Base-by-base conservation (phyloP, 1,140 invertebrate genomes). In the Lepidurus couesii region DNA sequence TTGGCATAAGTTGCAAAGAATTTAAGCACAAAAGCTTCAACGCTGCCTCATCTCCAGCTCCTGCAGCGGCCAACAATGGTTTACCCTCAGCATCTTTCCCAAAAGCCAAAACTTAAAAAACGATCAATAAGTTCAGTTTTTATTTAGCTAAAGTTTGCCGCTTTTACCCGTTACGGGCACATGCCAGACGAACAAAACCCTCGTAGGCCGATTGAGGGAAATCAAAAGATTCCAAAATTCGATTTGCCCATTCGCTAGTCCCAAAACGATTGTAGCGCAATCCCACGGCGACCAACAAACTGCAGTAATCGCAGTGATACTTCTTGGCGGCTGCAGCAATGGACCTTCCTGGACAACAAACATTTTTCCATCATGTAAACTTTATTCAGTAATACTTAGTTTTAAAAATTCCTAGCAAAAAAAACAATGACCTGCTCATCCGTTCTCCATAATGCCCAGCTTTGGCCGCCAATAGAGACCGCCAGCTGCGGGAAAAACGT, bases 271-370 rank as follows among this genome's bases (percentile, higher is more conserved):
- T 21, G 75, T 45, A 7, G 78, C 65, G 10, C 73, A 34, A n/a
- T 79, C 21, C 73, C 73, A 79, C 13, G 78, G 78, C 34, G 78
- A 79, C 78, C 78, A 79, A 45, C 42, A 73, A 42, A 74, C 78
- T 34, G 73, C 8, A 26, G 43, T 73, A 43, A 79, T 78, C 16
- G 34, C 75, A 16, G 21, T 34, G 42, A 8, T 24, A 9, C 73
- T 43, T 24, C 65, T 74, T 21, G 78, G 34, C 24, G 75, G 24
- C 45, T 79, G 65, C 44, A 79, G 44, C 13, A 79, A 74, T 34
- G 78, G 78, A 7, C 78, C 78, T 75, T 79, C 78, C 78, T 79
- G 34, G 1, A 43, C 7, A 77, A 53, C 42, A 77, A 1, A n/a
- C 5, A n/a, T 77, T 16, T 3, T 34, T 34, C 34, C 34, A 34